These are phyloP conservation scores for Spisula solida DNA, from an alignment of 2,888 invertebrate species.

Conservation along the genomic window DNA sequence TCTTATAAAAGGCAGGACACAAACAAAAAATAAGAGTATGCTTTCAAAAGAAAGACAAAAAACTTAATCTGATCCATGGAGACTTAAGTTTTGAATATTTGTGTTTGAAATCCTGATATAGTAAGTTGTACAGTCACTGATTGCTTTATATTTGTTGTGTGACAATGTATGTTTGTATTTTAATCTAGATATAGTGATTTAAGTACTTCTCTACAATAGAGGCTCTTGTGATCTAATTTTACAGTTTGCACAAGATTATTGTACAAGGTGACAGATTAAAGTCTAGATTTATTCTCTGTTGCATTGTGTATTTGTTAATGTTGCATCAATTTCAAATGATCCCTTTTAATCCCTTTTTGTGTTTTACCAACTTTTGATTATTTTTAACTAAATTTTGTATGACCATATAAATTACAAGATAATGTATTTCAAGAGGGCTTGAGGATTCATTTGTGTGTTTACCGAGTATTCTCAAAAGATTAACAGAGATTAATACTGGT, in stretches of 20 bases:
- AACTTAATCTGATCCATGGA: neutral
- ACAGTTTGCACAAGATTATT: slow-evolving; percentile 22
- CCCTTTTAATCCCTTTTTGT: slow-evolving; percentile 32
- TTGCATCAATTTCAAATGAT: slow-evolving; percentile 12
- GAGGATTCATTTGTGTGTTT: neutral
- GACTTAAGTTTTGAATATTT: neutral
- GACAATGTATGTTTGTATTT: slow-evolving; percentile 27
- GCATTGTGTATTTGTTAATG: slow-evolving; percentile 28
- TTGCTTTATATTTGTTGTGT: neutral
- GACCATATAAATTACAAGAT: neutral
- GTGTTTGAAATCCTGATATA: neutral
- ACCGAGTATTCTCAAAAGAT: neutral
- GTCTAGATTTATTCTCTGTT: slow-evolving; percentile 20
- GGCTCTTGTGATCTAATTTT: neutral
- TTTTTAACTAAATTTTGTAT: neutral
- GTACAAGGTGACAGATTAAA: slow-evolving; percentile 29
- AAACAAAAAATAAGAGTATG: neutral
- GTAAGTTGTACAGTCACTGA: neutral
- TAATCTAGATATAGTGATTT: slow-evolving; percentile 39
- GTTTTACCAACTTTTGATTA: slow-evolving; percentile 22
- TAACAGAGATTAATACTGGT: slow-evolving; percentile 12
- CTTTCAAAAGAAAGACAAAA: neutral
- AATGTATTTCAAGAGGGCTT: neutral
- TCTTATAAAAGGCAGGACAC: too few relatives aligned
- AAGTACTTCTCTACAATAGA: slow-evolving; percentile 30